These are phyloP conservation scores for Pantelozetes paolii DNA, from an alignment of 2,888 invertebrate species.

Conservation along the genomic window DNA sequence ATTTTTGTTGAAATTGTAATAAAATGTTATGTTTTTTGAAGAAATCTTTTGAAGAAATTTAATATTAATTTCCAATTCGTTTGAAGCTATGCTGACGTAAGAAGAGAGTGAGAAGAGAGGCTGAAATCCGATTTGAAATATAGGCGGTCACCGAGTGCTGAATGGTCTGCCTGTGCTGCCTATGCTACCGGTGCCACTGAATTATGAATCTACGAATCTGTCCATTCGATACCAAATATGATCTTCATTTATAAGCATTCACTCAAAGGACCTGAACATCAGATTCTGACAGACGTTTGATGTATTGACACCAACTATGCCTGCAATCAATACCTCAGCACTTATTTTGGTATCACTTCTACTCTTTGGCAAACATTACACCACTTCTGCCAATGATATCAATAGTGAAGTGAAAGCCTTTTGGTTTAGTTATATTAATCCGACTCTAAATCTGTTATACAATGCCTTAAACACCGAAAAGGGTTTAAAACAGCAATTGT, in stretches of 20 bases:
- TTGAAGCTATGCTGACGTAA: not conserved
- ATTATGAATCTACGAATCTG: constrained; percentile 1
- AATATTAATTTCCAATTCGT: not conserved
- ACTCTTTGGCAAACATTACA: not conserved
- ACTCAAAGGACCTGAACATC: not conserved
- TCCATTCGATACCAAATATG: constrained; percentile 13
- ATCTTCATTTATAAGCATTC: constrained; percentile 15
- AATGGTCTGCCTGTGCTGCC: not conserved
- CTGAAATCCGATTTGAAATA: not conserved
- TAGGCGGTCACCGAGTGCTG: constrained; percentile 1
- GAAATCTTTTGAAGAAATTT: not conserved
- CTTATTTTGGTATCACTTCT: not conserved
- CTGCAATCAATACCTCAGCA: not conserved
- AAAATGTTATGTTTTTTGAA: not conserved
- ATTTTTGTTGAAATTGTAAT: too few species aligned
- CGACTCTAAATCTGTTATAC: not conserved
- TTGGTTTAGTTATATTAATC: constrained; percentile 27
- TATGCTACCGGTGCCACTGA: not conserved
- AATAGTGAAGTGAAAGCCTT: constrained; percentile 1
- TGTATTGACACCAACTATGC: not conserved
- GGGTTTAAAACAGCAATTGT: not conserved
- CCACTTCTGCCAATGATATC: not conserved
- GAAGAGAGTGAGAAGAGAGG: not conserved
- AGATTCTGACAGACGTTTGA: not conserved
- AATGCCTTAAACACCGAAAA: not conserved